These are phyloP conservation scores for Hydrolagus colliei DNA, from an alignment of 2,797 vertebrate species.

Conservation along the genomic window DNA sequence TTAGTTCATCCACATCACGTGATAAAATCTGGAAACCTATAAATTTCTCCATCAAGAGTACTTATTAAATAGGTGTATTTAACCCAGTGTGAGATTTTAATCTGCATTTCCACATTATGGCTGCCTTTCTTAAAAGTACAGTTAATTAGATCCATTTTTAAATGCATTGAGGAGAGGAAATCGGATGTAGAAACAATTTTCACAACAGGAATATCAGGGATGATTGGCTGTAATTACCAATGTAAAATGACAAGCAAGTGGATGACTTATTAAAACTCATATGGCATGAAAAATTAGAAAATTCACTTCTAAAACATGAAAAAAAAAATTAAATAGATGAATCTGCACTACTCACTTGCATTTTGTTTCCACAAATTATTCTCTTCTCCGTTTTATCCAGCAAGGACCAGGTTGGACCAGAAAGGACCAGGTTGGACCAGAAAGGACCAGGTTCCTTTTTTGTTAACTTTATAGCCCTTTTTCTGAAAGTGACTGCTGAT, in stretches of 20 bases:
- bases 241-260: neutral
- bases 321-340: too few relatives aligned
- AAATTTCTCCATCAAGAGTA: neutral
- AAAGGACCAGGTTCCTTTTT: too few relatives aligned
- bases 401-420: too few relatives aligned
- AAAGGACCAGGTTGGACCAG: too few relatives aligned
- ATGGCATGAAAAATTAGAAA: constrained; percentile 13
- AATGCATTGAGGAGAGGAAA: constrained; percentile 21
- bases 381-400: too few relatives aligned
- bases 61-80: neutral
- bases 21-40: neutral
- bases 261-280: neutral
- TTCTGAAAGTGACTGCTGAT: too few relatives aligned
- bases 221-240: constrained; percentile 2
- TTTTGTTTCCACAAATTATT: too few relatives aligned
- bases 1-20: neutral
- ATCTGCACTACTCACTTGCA: neutral
- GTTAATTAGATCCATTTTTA: constrained; percentile 22
- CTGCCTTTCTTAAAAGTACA: constrained; percentile 1
- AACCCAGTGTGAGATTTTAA: neutral
- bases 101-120: constrained; percentile 8
- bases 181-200: constrained; percentile 27
- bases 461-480: too few relatives aligned
- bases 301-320: neutral
- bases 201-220: constrained; percentile 15